Evolutionary conservation across 1,140 invertebrate species (phyloP), one percentile per base, ranked within the genome.

Genomic region (Scaptomyza graminum): DNA sequence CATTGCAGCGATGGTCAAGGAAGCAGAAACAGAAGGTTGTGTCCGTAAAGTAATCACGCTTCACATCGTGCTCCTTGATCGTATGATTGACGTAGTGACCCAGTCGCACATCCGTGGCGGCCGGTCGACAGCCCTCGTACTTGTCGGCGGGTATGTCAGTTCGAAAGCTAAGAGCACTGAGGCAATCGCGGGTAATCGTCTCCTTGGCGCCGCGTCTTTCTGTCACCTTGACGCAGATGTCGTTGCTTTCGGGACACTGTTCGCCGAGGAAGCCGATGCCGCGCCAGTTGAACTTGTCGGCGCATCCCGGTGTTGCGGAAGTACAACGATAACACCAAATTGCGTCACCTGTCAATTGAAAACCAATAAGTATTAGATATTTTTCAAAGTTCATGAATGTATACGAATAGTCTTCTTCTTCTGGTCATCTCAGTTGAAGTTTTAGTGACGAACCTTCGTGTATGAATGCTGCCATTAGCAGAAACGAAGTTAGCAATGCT

Each of bases 1-100:
- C 90, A 85, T 98, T 98, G 92, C 97, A 98, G 79, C 97, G 94
- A 83, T 98, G 95, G 90, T 98, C 97, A 67, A 98, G 95, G 82
- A 97, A 97, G 90, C 97, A 98, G 81, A 98, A 97, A 90, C 97
- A 98, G 94, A 95, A 98, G 13, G 94, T 96, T 15, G 96, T 96
- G 74, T 96, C 94, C 79, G 96, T 96, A 85, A 95, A 98, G 92
- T 96, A 95, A 84, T 96, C 93, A 74, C 97, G 95, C 90, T 96
- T 95, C 47, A 97, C 94, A 91, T 98, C 97, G 44, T 97, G 92
- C 91, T 98, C 96, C 79, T 95, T 95, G 43, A 98, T 96, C 3
- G 94, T 94, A 90, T 97, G 97, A 88, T 97, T 97, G 0, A 97
- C 96, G 92, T 97, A 98, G 90, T 98, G 94, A 5, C 94, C 96